phyloP scores from a whole-genome alignment of 2,797 vertebrate genomes.

The Cuculus canorus region DNA sequence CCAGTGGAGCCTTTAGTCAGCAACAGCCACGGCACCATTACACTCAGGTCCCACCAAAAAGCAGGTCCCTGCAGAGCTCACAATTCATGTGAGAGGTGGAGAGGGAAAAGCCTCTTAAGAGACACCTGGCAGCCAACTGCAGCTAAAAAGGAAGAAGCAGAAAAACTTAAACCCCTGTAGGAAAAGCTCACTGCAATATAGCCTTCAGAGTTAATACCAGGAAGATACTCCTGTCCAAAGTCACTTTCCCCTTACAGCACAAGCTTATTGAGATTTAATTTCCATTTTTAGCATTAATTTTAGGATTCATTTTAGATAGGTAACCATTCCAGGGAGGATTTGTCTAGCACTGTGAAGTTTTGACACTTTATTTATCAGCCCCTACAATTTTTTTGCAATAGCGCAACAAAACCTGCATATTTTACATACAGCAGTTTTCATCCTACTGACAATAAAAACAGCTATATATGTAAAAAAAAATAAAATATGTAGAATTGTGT shows the following conservation, averaged over 20 bases:
- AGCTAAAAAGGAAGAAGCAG: neutral
- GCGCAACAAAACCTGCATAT: too few relatives aligned
- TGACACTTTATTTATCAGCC: too few relatives aligned
- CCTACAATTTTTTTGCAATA: too few relatives aligned
- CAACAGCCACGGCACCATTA: neutral
- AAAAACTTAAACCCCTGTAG: neutral
- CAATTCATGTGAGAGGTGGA: fast-evolving
- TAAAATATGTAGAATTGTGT: too few relatives aligned
- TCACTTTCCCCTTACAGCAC: neutral
- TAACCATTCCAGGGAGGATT: neutral
- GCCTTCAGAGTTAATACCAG: neutral
- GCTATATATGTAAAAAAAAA: too few relatives aligned
- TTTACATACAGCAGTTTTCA: too few relatives aligned
- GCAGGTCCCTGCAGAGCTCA: neutral
- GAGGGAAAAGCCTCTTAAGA: neutral
- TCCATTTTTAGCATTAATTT: neutral
- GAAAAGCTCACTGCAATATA: neutral
- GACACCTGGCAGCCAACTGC: neutral
- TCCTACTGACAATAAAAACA: too few relatives aligned
- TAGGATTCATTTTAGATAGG: too few relatives aligned
- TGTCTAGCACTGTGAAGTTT: neutral
- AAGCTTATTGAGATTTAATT: neutral
- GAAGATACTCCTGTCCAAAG: neutral
- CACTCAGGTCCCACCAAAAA: fast-evolving
- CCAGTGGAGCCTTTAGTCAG: neutral